phyloP scores from a whole-genome alignment of 2,797 vertebrate genomes.

The Syngnathus rostellatus region DNA sequence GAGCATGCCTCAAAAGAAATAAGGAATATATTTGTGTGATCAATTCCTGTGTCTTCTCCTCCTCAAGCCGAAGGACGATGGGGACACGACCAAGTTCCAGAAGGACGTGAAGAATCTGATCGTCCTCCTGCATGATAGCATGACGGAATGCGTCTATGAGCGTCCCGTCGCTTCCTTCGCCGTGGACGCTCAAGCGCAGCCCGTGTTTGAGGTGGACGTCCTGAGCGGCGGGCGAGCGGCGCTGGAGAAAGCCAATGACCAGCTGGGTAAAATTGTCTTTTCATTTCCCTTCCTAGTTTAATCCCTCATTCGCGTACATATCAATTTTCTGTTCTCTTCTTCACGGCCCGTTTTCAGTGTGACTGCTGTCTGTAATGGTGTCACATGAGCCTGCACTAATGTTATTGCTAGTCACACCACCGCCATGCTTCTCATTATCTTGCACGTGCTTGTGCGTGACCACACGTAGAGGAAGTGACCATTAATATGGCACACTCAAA shows the following conservation, averaged over 20 bases:
- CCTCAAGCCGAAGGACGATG: conserved; percentile 23
- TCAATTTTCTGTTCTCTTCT: background rate
- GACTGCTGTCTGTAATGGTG: conserved; percentile 20
- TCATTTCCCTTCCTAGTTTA: background rate
- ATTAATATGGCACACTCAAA: background rate
- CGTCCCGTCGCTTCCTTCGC: conserved; percentile 74
- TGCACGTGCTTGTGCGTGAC: conserved; percentile 2
- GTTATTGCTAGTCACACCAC: conserved; percentile 61
- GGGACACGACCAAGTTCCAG: conserved; percentile 15
- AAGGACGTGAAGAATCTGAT: conserved; percentile 55
- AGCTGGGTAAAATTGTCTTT: conserved; percentile 69
- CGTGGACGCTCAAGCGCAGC: conserved; percentile 59
- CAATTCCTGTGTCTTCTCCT: background rate
- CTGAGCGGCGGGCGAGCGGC: conserved; percentile 70
- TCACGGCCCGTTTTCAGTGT: conserved; percentile 20
- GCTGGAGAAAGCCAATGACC: conserved; percentile 73
- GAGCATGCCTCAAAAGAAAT: background rate
- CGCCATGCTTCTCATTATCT: conserved; percentile 41
- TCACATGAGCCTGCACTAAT: conserved; percentile 53
- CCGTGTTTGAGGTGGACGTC: conserved; percentile 74
- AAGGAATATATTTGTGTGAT: too few relatives aligned
- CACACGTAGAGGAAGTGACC: background rate
- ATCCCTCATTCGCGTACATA: background rate
- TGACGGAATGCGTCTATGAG: conserved; percentile 81
- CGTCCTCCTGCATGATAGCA: conserved; percentile 72